phyloP scores from a whole-genome alignment of 2,888 invertebrate genomes.

The Erebia epiphron region DNA sequence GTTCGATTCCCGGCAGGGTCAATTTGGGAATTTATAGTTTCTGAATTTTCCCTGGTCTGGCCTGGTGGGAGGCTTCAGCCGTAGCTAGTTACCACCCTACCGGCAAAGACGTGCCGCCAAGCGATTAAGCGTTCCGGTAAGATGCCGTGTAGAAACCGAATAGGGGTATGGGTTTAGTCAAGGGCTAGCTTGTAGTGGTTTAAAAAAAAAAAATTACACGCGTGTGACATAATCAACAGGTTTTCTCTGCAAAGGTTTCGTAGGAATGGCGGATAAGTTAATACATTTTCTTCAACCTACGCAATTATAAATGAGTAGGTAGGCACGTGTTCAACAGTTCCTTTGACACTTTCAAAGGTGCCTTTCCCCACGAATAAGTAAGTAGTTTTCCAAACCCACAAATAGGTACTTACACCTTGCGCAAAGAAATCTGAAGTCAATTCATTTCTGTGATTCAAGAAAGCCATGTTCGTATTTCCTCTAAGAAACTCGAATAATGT shows the following conservation, averaged over 20 bases:
- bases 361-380: neutral
- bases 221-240: no score
- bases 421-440: neutral
- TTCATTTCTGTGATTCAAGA: neutral
- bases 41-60: no score
- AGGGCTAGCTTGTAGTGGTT: no score
- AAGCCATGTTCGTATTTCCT: neutral
- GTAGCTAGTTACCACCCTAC: no score
- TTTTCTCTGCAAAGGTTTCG: neutral
- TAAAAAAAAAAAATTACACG: no score
- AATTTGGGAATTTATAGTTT: no score
- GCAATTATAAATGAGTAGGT: constrained; percentile 6
- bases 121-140: no score
- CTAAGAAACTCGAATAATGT: neutral
- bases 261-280: neutral
- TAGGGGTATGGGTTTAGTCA: no score
- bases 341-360: constrained; percentile 8
- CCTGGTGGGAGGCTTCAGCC: no score
- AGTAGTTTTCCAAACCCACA: constrained; percentile 12
- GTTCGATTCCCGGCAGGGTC: no score
- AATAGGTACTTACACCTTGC: constrained; percentile 7
- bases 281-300: neutral
- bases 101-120: no score
- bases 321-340: neutral
- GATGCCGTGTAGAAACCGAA: no score